Evolutionary conservation across 2,888 invertebrate species (phyloP).

Genomic region (Campoplex nolae): DNA sequence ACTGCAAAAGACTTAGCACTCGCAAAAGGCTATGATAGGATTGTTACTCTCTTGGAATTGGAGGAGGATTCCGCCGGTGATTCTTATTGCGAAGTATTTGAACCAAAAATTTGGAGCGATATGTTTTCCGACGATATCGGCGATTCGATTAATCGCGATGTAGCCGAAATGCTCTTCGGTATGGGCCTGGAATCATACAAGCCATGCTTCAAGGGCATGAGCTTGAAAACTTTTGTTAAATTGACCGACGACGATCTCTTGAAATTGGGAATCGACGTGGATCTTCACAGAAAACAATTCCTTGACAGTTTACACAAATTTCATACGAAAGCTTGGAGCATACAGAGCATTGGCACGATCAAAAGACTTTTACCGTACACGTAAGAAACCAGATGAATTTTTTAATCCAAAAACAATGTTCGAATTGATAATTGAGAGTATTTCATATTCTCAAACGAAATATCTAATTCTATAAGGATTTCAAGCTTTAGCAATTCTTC

Average conservation of each 20-base stretch:
- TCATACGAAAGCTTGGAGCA: slow-evolving; percentile 87
- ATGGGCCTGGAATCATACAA: slow-evolving; percentile 87
- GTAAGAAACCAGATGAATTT: slow-evolving; percentile 66
- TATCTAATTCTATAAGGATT: background rate
- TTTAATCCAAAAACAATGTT: background rate
- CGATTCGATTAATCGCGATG: slow-evolving; percentile 82
- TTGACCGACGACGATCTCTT: slow-evolving; percentile 87
- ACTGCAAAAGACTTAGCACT: slow-evolving; percentile 86
- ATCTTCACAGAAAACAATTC: slow-evolving; percentile 87
- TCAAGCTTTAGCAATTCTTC: background rate
- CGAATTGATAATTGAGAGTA: background rate
- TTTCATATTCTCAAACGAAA: background rate
- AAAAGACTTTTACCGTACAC: slow-evolving; percentile 73
- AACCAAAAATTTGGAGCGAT: slow-evolving; percentile 85
- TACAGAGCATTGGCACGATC: slow-evolving; percentile 78
- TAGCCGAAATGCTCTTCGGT: slow-evolving; percentile 87
- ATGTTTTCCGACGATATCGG: slow-evolving; percentile 84
- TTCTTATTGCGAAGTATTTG: slow-evolving; percentile 74
- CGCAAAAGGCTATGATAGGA: slow-evolving; percentile 85
- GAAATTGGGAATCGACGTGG: slow-evolving; percentile 87
- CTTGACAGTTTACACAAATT: slow-evolving; percentile 86
- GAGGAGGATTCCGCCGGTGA: slow-evolving; percentile 67
- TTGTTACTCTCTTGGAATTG: slow-evolving; percentile 72
- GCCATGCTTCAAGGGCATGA: slow-evolving; percentile 85
- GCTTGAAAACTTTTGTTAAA: slow-evolving; percentile 86